Evolutionary conservation across 2,888 invertebrate species (phyloP).

Genomic region (Brachynemurus nebulosus): DNA sequence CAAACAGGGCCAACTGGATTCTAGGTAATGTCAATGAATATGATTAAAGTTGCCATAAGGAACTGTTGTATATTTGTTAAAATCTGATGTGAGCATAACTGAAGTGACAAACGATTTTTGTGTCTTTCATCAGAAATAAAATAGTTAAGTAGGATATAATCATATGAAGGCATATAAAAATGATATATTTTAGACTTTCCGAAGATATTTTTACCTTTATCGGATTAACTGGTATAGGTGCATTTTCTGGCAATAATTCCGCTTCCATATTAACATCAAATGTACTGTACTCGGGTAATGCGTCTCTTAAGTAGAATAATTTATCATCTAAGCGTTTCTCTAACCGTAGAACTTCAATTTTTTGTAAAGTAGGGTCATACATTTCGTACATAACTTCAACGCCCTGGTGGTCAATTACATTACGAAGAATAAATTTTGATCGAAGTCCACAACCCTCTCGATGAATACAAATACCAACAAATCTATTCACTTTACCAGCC

Average conservation of each 20-base stretch:
- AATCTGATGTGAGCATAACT: too few relatives aligned
- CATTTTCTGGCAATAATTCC: slow-evolving; percentile 62
- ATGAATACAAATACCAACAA: slow-evolving; percentile 91
- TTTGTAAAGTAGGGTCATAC: slow-evolving; percentile 86
- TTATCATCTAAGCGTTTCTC: slow-evolving; percentile 88
- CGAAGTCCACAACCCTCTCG: slow-evolving; percentile 69
- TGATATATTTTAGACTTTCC: too few relatives aligned
- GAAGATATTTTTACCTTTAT: slow-evolving; percentile 37
- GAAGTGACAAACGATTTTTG: too few relatives aligned
- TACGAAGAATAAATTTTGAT: slow-evolving; percentile 76
- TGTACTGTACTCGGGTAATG: slow-evolving; percentile 81
- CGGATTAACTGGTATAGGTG: slow-evolving; percentile 64
- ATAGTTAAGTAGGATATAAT: too few relatives aligned
- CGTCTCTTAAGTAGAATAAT: slow-evolving; percentile 79
- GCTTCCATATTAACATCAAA: slow-evolving; percentile 86
- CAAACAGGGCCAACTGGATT: too few relatives aligned
- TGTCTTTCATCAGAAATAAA: too few relatives aligned
- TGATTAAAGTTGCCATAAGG: too few relatives aligned
- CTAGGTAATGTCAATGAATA: too few relatives aligned
- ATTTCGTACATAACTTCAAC: slow-evolving; percentile 66
- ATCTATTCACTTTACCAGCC: slow-evolving; percentile 67
- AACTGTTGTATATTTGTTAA: too few relatives aligned
- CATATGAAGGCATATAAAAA: too few relatives aligned
- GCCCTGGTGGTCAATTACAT: slow-evolving; percentile 73
- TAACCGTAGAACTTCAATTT: slow-evolving; percentile 77